A percentile compares a stretch with the other conserved stretches of the same genome.
Evolutionary conservation across 2,888 invertebrate genomes (phyloP).

Genomic region (Galerucella calmariensis): DNA sequence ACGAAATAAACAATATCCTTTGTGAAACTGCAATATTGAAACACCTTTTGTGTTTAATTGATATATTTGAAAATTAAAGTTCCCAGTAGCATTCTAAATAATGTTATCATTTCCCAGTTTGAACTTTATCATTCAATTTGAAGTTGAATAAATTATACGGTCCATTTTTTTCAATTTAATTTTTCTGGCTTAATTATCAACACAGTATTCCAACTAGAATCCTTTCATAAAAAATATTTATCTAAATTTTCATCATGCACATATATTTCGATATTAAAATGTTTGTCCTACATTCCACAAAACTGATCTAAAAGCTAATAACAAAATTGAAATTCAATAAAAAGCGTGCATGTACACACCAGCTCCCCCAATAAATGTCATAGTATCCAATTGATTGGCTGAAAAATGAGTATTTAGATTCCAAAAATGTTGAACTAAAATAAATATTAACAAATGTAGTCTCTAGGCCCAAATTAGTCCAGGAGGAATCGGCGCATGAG

Average conservation of each 20-base stretch:
- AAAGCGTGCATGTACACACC: slow-evolving; percentile 1
- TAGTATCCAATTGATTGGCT: slow-evolving; percentile 18
- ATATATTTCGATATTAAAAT: background rate
- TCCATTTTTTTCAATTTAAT: background rate
- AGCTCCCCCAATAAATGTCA: slow-evolving; percentile 10
- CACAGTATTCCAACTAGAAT: background rate
- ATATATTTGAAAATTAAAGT: no score
- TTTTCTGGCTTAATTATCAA: background rate
- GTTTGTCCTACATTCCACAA: slow-evolving; percentile 5
- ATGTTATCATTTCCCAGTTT: no score
- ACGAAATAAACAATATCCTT: no score
- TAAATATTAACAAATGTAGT: slow-evolving; percentile 22
- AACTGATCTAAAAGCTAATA: slow-evolving; percentile 12
- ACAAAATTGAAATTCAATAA: slow-evolving; percentile 26
- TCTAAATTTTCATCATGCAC: background rate
- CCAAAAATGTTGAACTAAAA: slow-evolving; percentile 18
- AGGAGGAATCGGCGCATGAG: no score
- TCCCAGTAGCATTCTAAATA: no score
- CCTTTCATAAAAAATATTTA: background rate
- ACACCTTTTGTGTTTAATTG: no score
- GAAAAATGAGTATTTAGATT: slow-evolving; percentile 5
- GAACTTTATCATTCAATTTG: no score
- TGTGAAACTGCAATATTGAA: no score
- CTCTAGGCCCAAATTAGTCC: slow-evolving; percentile 1
- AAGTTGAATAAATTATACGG: background rate